Conservation (phyloP, 2,888 invertebrate species). For the Ceraclea dissimilis region DNA sequence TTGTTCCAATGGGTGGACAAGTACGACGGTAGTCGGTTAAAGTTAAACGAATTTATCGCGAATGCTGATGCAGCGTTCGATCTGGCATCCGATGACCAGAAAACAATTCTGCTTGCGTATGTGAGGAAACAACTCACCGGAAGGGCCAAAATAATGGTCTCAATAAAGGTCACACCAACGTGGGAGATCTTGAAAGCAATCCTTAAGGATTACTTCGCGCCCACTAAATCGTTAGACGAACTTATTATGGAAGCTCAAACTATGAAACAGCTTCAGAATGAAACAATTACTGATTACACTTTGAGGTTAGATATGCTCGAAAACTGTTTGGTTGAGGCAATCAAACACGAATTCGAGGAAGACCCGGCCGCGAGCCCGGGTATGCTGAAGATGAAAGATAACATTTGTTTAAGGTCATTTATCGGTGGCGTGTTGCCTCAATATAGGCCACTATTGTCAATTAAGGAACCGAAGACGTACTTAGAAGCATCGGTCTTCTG, state of each 20-base stretch:
- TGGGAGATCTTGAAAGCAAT: too few relatives aligned
- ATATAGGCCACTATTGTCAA: neutral
- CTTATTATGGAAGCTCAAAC: too few relatives aligned
- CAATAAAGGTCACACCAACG: too few relatives aligned
- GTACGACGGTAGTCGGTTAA: slow-evolving; percentile 2
- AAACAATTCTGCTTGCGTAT: slow-evolving; percentile 5
- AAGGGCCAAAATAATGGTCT: neutral
- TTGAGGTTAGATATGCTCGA: slow-evolving; percentile 2
- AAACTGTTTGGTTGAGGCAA: neutral
- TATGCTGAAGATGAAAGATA: neutral
- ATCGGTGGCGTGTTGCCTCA: neutral
- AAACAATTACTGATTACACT: slow-evolving; percentile 6
- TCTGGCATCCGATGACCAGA: neutral
- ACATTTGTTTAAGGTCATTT: too few relatives aligned
- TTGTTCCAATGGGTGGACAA: slow-evolving; percentile 6
- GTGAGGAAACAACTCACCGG: slow-evolving; percentile 4
- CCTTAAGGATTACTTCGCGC: too few relatives aligned
- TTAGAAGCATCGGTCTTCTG: slow-evolving; percentile 2
- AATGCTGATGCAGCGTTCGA: slow-evolving; percentile 6
- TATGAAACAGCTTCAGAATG: slow-evolving; percentile 2
- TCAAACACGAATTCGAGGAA: slow-evolving; percentile 3
- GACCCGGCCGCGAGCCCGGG: neutral
- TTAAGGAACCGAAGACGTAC: neutral
- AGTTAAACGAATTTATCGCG: slow-evolving; percentile 5
- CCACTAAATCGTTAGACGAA: slow-evolving; percentile 1